Conservation (phyloP, 2,888 invertebrate species). For the Uloborus plumipes region DNA sequence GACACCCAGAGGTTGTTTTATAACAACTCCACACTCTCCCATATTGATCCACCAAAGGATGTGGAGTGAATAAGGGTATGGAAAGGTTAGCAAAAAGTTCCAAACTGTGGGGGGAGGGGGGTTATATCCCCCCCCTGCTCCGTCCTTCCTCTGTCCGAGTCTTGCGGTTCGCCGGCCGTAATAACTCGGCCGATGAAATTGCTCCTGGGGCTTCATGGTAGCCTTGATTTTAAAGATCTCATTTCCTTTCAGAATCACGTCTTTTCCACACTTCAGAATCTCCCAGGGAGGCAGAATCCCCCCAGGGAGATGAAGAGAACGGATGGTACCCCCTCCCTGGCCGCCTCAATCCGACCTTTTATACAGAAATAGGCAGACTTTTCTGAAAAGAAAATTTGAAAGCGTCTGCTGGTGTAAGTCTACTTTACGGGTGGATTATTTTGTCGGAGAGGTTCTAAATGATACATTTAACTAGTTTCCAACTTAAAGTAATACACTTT, state of each 20-base stretch:
- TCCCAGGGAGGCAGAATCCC: slow-evolving; percentile 22
- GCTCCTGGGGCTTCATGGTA: slow-evolving; percentile 35
- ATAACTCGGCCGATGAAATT: slow-evolving; percentile 58
- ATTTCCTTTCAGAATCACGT: slow-evolving; percentile 64
- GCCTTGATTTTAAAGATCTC: slow-evolving; percentile 63
- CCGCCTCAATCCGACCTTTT: no score
- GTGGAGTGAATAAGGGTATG: no score
- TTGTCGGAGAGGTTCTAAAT: no score
- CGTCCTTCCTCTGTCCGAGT: slow-evolving; percentile 5
- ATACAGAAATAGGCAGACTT: no score
- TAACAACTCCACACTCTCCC: slow-evolving; percentile 25
- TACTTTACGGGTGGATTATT: no score
- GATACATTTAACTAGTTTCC: no score
- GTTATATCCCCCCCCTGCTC: no score
- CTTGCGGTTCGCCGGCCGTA: slow-evolving; percentile 57
- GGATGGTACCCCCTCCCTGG: background rate
- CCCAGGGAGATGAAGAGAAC: slow-evolving; percentile 19
- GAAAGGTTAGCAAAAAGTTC: no score
- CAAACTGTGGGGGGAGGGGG: background rate
- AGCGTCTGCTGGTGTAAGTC: no score
- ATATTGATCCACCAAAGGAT: slow-evolving; percentile 40
- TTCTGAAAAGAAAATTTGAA: no score
- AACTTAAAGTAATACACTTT: no score
- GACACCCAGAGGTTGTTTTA: slow-evolving; percentile 29
- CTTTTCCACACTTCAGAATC: slow-evolving; percentile 37